Conservation (phyloP, 2,797 vertebrate genomes). For the Liparis tanakae region DNA sequence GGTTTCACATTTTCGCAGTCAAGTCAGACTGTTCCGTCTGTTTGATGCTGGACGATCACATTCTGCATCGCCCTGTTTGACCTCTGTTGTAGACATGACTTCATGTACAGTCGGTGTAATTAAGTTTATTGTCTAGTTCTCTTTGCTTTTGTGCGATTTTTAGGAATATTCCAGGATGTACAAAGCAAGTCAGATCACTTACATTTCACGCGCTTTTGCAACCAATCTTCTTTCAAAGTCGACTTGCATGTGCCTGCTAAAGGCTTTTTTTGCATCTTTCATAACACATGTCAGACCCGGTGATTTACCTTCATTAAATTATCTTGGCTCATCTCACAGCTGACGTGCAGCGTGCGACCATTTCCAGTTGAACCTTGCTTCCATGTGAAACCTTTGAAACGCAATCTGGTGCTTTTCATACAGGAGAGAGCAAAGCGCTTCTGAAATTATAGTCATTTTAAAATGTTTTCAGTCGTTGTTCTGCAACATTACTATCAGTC, state of each 20-base stretch:
- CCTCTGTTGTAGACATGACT: constrained; percentile 54
- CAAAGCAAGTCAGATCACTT: not conserved
- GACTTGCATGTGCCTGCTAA: constrained; percentile 10
- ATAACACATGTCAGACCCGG: constrained; percentile 39
- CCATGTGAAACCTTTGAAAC: constrained; percentile 41
- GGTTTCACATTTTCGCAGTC: constrained; percentile 51
- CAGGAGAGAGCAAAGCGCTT: constrained; percentile 28
- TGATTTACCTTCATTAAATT: constrained; percentile 46
- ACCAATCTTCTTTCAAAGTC: constrained; percentile 15
- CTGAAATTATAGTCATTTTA: constrained; percentile 49
- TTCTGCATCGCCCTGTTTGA: constrained; percentile 41
- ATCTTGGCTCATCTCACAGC: constrained; percentile 35
- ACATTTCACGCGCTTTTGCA: not conserved
- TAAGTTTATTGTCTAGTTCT: constrained; percentile 43
- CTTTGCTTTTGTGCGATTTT: constrained; percentile 10
- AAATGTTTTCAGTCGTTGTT: constrained; percentile 51
- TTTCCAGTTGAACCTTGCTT: constrained; percentile 49
- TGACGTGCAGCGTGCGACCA: constrained; percentile 29
- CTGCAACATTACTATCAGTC: constrained; percentile 46
- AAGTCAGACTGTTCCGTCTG: constrained; percentile 40
- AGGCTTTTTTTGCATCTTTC: constrained; percentile 16
- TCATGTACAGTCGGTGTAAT: constrained; percentile 48
- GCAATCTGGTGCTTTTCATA: constrained; percentile 33
- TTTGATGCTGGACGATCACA: constrained; percentile 51
- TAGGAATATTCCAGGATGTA: not conserved